Evolutionary conservation across 2,113 vertebrate genomes (phyloP).

Genomic region (Asarcornis scutulata): DNA sequence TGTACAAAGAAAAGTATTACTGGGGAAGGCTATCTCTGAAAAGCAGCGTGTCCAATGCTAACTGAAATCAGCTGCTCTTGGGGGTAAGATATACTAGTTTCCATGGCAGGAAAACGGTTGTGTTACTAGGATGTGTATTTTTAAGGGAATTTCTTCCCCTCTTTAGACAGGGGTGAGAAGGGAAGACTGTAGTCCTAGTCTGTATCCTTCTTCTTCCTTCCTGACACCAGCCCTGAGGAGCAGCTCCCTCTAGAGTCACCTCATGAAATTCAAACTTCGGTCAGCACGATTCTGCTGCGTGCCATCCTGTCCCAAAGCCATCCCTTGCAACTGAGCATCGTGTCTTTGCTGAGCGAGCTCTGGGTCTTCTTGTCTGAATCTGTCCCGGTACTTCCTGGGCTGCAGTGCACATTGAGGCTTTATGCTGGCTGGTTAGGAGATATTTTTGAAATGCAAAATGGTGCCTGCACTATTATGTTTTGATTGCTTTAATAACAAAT

Average conservation of each 20-base stretch:
- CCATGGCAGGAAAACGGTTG: background rate
- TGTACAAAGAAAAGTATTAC: slow-evolving; percentile 1
- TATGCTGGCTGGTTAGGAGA: background rate
- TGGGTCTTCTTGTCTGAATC: background rate
- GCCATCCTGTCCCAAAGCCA: background rate
- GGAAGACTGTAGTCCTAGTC: background rate
- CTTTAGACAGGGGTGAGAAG: background rate
- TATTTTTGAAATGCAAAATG: slow-evolving; percentile 25
- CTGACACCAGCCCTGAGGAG: background rate
- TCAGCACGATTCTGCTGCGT: background rate
- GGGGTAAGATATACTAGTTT: background rate
- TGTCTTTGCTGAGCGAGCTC: background rate
- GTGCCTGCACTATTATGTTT: background rate
- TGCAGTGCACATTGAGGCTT: background rate
- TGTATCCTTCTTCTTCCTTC: background rate
- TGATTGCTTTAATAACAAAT: background rate
- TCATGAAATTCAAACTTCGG: background rate
- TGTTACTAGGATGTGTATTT: background rate
- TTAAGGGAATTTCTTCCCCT: background rate
- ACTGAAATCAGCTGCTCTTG: background rate
- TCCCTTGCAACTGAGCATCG: background rate
- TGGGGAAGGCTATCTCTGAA: background rate
- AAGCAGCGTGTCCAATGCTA: background rate
- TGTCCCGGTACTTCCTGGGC: background rate
- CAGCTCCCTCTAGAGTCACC: slow-evolving; percentile 47